Evolutionary conservation across 2,888 invertebrate genomes (phyloP).

Genomic region (Stenodera caucasica): DNA sequence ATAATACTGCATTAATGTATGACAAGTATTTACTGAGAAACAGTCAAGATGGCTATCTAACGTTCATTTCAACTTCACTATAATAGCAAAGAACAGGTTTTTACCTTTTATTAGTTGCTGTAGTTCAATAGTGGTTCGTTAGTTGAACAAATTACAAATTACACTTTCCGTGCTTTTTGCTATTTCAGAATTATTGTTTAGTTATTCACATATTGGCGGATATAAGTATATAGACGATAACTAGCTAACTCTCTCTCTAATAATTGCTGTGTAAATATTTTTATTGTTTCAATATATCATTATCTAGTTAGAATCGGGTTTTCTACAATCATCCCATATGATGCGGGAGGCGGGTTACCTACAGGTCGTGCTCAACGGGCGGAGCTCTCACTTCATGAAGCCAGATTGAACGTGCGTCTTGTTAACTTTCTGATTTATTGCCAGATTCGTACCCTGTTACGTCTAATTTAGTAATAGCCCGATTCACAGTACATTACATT

Average conservation of each 20-base stretch:
- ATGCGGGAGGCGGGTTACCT: conserved; percentile 51
- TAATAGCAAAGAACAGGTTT: conserved; percentile 14
- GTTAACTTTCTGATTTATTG: conserved; percentile 56
- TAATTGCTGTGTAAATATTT: conserved; percentile 55
- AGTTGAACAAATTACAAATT: conserved; percentile 18
- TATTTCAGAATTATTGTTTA: conserved; percentile 19
- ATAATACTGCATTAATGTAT: conserved; percentile 20
- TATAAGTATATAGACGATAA: no score
- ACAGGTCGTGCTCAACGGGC: conserved; percentile 53
- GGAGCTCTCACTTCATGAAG: conserved; percentile 53
- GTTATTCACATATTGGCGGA: no score
- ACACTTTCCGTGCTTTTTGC: conserved; percentile 22
- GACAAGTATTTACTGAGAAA: conserved; percentile 25
- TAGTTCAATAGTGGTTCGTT: conserved; percentile 15
- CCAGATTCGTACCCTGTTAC: conserved; percentile 36
- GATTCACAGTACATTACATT: background rate
- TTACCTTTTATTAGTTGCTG: conserved; percentile 6
- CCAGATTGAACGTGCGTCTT: conserved; percentile 51
- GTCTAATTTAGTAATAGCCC: conserved; percentile 42
- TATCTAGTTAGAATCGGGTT: conserved; percentile 39
- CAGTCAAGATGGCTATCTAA: conserved; percentile 25
- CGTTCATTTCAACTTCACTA: conserved; percentile 4
- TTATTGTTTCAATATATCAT: conserved; percentile 49
- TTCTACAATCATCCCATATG: conserved; percentile 50
- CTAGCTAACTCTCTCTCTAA: conserved; percentile 26